Base-by-base conservation (phyloP, 1,140 invertebrate species). In the Monochamus saltuarius region DNA sequence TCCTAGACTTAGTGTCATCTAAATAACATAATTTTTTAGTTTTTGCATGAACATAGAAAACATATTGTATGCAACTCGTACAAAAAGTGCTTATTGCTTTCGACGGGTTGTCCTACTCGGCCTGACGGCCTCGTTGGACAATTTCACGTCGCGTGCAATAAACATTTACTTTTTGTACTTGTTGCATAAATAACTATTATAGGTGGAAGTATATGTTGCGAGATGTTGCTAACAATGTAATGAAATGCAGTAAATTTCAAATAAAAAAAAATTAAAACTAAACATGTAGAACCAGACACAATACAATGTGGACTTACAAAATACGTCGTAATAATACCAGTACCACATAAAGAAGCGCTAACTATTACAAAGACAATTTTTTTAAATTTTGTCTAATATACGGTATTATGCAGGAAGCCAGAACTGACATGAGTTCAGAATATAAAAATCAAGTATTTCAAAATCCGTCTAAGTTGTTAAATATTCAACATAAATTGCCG, bases 261-360 rank as follows among this genome's bases (percentile, higher is more conserved):
- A 22, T 40, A n/a, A 35, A 56, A 56, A 14, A 56, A 56, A 35
- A 34, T 7, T 29, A 56, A 56, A 56, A 0, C 22, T 7, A n/a
- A 22, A 11, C 2, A 37, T 39, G 7, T 8, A 16, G 2, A 40
- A 39, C 13, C 35, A 50, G 22, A 49, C 8, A 54, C 52, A 10
- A 47, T 47, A 54, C 54, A 52, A 19, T 56, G 54, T 35, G 54
- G 50, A 35, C 54, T 56, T 8, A 56, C 54, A 13, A 49, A 47
- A 35, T 56, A 51, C 17, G 42, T 51, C 8, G 38, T 3, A 9
- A 56, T 56, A n/a, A 46, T 56, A 46, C 54, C 54, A 22, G n/a
- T 56, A 9, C 8, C 9, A 56, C 17, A 34, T 10, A 56, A 53
- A 40, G 51, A 53, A 53, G 51, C 2, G 11, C 11, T 17, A 17